Evolutionary conservation across 1,140 invertebrate genomes (phyloP).

Genomic region (Pogonomyrmex californicus): DNA sequence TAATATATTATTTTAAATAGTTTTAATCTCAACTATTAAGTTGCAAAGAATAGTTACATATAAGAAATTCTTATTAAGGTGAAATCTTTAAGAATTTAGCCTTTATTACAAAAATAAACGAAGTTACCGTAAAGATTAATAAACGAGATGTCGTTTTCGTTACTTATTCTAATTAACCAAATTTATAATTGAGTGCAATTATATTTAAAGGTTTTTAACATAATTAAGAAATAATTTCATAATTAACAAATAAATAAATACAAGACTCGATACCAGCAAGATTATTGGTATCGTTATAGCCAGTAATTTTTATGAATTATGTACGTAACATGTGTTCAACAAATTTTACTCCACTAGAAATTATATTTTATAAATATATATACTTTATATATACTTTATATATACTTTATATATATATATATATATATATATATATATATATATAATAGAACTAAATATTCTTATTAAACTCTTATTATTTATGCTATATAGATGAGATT

Average conservation of each 20-base stretch:
- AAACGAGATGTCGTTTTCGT: not conserved
- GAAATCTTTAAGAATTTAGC: not conserved
- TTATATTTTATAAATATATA: not conserved
- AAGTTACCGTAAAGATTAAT: slow-evolving; percentile 10
- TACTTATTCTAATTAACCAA: not conserved
- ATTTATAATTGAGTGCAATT: not conserved
- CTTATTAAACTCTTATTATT: not conserved
- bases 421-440: slow-evolving; percentile 25
- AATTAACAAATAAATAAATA: not conserved
- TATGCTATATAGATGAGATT: slow-evolving; percentile 5
- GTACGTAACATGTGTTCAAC: not conserved
- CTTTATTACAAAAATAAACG: not conserved
- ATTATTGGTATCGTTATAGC: not conserved
- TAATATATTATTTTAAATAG: not conserved
- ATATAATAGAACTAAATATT: slow-evolving; percentile 9
- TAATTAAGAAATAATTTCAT: not conserved
- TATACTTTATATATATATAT: slow-evolving; percentile 11
- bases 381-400: not conserved
- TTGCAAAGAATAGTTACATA: not conserved
- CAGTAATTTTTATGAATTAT: slow-evolving; percentile 14
- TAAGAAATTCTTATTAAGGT: not conserved
- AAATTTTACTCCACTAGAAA: not conserved
- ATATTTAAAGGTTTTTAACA: slow-evolving; percentile 19
- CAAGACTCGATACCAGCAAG: not conserved
- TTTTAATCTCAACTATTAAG: not conserved